Evolutionary conservation across 2,888 invertebrate species (phyloP).

Genomic region (Dorcus parallelipipedus): DNA sequence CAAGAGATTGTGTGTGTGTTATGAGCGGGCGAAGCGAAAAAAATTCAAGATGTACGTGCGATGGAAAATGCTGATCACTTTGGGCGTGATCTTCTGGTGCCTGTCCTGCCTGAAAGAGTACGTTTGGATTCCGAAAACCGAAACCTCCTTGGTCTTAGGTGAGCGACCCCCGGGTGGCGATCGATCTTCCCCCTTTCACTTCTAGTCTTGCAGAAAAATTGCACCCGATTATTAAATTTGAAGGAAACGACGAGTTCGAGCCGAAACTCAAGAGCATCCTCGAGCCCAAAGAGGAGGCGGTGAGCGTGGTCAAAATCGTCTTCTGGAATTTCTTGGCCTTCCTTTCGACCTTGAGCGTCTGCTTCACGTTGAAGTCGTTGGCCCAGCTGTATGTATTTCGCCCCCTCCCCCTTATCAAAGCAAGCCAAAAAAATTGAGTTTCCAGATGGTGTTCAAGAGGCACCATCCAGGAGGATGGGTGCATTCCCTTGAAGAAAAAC

Average conservation of each 20-base stretch:
- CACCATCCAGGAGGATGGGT: neutral
- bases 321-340: constrained; percentile 14
- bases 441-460: neutral
- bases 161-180: neutral
- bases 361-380: constrained; percentile 9
- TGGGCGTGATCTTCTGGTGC: constrained; percentile 38
- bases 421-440: neutral
- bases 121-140: constrained; percentile 3
- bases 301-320: constrained; percentile 2
- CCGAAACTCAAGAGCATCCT: neutral
- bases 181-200: too few relatives aligned
- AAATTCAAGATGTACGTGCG: constrained; percentile 31
- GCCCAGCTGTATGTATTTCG: constrained; percentile 9
- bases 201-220: too few relatives aligned
- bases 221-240: too few relatives aligned
- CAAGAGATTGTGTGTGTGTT: neutral
- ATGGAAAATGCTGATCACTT: constrained; percentile 35
- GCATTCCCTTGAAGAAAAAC: neutral
- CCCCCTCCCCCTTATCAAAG: neutral
- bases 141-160: neutral
- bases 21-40: neutral
- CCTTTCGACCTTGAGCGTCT: constrained; percentile 11
- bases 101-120: constrained; percentile 34
- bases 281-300: neutral
- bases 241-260: too few relatives aligned